Percentiles rank a stretch among this genome's conserved stretches.
These are phyloP conservation scores for Pontoporia blainvillei DNA, from an alignment of 2,113 vertebrate genomes.

Conservation along the genomic window DNA sequence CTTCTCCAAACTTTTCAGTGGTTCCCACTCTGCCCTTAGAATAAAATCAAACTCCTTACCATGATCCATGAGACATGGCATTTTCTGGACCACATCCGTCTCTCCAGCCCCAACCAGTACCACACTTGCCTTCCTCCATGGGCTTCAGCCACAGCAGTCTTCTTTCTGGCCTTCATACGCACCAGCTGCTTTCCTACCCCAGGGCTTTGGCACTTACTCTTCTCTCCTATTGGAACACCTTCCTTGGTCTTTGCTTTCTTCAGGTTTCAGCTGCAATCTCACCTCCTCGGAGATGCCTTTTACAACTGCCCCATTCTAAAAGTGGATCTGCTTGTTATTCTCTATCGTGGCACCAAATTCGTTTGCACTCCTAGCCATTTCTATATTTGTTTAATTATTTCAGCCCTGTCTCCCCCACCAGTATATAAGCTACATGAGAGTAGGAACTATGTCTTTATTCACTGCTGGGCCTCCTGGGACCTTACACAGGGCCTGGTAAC, in stretches of 20 bases:
- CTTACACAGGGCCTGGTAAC: neutral
- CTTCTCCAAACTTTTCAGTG: neutral
- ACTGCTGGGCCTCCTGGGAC: neutral
- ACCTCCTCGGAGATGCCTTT: neutral
- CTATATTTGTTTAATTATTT: neutral
- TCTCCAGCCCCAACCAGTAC: neutral
- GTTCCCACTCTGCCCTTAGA: neutral
- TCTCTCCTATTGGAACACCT: neutral
- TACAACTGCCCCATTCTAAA: neutral
- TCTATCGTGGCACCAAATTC: fast-evolving
- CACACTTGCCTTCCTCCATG: neutral
- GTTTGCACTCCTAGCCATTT: neutral
- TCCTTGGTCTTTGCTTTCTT: neutral
- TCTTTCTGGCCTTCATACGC: neutral
- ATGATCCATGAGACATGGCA: fast-evolving
- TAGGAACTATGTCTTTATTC: neutral
- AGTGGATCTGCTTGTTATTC: neutral
- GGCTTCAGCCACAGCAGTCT: neutral
- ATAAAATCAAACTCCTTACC: neutral
- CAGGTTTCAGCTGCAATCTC: neutral
- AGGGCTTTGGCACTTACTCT: neutral
- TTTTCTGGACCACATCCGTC: neutral
- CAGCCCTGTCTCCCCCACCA: neutral
- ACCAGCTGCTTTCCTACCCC: neutral
- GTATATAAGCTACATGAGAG: neutral